Conservation (phyloP, 1,140 invertebrate genomes). For the Aricia agestis region DNA sequence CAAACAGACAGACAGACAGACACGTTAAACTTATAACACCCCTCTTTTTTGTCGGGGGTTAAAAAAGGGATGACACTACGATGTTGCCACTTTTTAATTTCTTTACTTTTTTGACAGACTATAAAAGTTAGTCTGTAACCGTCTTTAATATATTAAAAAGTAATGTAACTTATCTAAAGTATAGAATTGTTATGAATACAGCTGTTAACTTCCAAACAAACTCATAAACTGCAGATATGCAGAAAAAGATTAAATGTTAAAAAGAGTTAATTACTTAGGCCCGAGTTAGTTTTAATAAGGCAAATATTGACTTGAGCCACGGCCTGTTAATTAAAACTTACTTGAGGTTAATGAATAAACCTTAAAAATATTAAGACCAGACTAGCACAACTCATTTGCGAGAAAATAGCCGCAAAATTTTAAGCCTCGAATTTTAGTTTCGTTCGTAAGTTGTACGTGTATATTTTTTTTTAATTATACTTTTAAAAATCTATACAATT, state of each 20-base stretch:
- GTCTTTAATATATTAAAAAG: too few relatives aligned
- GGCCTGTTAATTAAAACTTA: conserved; percentile 1
- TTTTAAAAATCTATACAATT: neutral
- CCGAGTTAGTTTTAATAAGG: neutral
- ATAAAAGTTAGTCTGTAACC: too few relatives aligned
- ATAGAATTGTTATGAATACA: too few relatives aligned
- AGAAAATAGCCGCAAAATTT: neutral
- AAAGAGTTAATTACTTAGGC: conserved; percentile 7
- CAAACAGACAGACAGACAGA: too few relatives aligned
- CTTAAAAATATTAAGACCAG: conserved; percentile 3
- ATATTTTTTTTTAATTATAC: neutral
- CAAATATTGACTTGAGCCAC: neutral
- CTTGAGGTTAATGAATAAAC: conserved; percentile 12
- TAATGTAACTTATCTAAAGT: too few relatives aligned
- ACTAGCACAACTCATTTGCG: neutral
- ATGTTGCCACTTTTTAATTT: too few relatives aligned
- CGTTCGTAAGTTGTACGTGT: neutral
- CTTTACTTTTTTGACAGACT: too few relatives aligned
- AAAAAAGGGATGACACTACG: too few relatives aligned
- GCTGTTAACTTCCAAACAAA: neutral
- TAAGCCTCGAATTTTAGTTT: neutral
- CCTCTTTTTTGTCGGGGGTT: too few relatives aligned
- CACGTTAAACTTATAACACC: too few relatives aligned
- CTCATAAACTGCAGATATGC: neutral
- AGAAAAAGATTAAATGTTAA: neutral